These are phyloP conservation scores for Amphipyra berbera DNA, from an alignment of 2,888 invertebrate species.

Conservation along the genomic window DNA sequence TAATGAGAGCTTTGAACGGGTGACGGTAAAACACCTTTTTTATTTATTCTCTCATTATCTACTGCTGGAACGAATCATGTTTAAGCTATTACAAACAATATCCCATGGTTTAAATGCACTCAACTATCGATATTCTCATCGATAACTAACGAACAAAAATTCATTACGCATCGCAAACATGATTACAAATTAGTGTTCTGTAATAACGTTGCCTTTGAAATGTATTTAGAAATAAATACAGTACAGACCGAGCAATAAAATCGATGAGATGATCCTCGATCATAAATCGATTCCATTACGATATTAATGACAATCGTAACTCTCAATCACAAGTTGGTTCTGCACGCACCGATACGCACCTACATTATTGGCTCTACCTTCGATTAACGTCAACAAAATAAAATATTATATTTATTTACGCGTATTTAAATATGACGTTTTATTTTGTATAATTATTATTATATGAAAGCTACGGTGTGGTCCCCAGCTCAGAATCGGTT, in stretches of 20 bases:
- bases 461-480: slow-evolving; percentile 30
- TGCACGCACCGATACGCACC: slow-evolving; percentile 71
- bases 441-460: slow-evolving; percentile 32
- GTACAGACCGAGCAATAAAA: slow-evolving; percentile 73
- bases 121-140: slow-evolving; percentile 6
- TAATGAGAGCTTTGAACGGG: slow-evolving; percentile 41
- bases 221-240: slow-evolving; percentile 73
- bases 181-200: slow-evolving; percentile 70
- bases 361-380: slow-evolving; percentile 60
- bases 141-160: slow-evolving; percentile 37
- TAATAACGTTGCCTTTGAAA: slow-evolving; percentile 69
- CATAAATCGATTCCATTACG: slow-evolving; percentile 84
- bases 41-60: slow-evolving; percentile 22
- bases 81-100: slow-evolving; percentile 40
- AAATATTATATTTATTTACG: slow-evolving; percentile 42
- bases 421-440: slow-evolving; percentile 49
- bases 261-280: slow-evolving; percentile 75
- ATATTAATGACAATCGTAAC: slow-evolving; percentile 85
- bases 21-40: slow-evolving; percentile 21
- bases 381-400: slow-evolving; percentile 65
- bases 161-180: slow-evolving; percentile 61
- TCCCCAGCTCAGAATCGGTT: slow-evolving; percentile 20
- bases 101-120: slow-evolving; percentile 2
- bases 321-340: slow-evolving; percentile 80
- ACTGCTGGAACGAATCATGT: slow-evolving; percentile 1